These are phyloP conservation scores for Tinea pellionella DNA, from an alignment of 2,888 invertebrate genomes.

Conservation along the genomic window DNA sequence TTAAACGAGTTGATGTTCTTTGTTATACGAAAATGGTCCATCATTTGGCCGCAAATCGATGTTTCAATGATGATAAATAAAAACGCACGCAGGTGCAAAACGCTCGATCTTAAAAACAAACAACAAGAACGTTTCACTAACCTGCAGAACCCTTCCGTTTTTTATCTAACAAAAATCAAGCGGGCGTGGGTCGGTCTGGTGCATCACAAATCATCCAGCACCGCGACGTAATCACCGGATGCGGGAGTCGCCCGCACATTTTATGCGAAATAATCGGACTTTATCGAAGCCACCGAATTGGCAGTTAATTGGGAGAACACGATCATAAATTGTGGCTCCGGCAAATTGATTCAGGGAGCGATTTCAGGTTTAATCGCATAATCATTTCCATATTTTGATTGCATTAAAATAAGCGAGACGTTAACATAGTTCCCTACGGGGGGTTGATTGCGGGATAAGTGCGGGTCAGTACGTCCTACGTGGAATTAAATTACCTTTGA, in stretches of 20 bases:
- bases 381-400: slow-evolving; percentile 62
- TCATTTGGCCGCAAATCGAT: not conserved
- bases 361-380: slow-evolving; percentile 31
- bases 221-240: slow-evolving; percentile 62
- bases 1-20: too few relatives aligned
- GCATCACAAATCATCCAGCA: slow-evolving; percentile 61
- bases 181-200: slow-evolving; percentile 37
- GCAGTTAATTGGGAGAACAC: slow-evolving; percentile 65
- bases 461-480: slow-evolving; percentile 16
- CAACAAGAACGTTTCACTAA: slow-evolving; percentile 31
- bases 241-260: slow-evolving; percentile 66
- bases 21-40: too few relatives aligned
- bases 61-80: slow-evolving; percentile 28
- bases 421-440: slow-evolving; percentile 45
- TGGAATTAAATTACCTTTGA: not conserved
- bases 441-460: slow-evolving; percentile 39
- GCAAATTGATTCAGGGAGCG: slow-evolving; percentile 56
- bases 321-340: slow-evolving; percentile 53
- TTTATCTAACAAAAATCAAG: slow-evolving; percentile 65
- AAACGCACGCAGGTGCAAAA: slow-evolving; percentile 59
- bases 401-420: slow-evolving; percentile 46
- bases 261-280: slow-evolving; percentile 57
- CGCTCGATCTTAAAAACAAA: slow-evolving; percentile 49
- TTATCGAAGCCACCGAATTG: slow-evolving; percentile 60
- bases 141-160: slow-evolving; percentile 41